These are phyloP conservation scores for Melipona bicolor DNA, from an alignment of 2,888 invertebrate genomes.

Conservation along the genomic window DNA sequence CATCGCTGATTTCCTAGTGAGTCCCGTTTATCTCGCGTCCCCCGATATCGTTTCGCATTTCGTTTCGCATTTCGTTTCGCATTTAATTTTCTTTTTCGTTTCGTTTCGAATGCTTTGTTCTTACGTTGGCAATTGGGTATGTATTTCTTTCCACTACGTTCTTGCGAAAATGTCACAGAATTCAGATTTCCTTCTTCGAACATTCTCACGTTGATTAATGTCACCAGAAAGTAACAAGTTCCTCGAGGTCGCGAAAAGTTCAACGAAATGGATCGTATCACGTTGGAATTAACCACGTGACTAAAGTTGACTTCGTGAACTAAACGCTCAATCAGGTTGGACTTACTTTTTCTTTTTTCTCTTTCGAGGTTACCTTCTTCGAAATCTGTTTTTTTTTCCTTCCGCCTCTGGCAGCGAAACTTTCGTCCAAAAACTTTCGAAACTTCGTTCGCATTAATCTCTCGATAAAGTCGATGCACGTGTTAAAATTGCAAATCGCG, in stretches of 20 bases:
- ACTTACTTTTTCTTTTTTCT: not conserved
- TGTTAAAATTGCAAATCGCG: conserved; percentile 9
- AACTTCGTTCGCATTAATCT: not conserved
- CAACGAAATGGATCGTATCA: too few species aligned
- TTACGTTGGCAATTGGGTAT: not conserved
- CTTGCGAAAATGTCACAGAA: not conserved
- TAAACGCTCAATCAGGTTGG: not conserved
- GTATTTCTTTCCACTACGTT: not conserved
- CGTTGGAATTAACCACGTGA: too few species aligned
- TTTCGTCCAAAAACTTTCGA: not conserved
- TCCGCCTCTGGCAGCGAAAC: not conserved
- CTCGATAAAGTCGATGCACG: not conserved
- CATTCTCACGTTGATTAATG: too few species aligned
- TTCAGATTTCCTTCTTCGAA: not conserved
- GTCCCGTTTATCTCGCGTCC: conserved; percentile 37
- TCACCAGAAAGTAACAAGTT: too few species aligned
- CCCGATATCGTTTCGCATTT: too few species aligned
- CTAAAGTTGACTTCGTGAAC: too few species aligned
- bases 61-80: too few species aligned
- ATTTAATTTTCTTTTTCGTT: too few species aligned
- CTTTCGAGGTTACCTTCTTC: not conserved
- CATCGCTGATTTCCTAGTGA: conserved; percentile 87
- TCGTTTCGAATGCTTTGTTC: too few species aligned
- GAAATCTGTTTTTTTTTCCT: not conserved
- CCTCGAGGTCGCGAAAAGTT: too few species aligned